Percentiles rank a stretch among this genome's conserved stretches.
Evolutionary conservation across 2,888 invertebrate genomes (phyloP).

Genomic region (Tinea pellionella): DNA sequence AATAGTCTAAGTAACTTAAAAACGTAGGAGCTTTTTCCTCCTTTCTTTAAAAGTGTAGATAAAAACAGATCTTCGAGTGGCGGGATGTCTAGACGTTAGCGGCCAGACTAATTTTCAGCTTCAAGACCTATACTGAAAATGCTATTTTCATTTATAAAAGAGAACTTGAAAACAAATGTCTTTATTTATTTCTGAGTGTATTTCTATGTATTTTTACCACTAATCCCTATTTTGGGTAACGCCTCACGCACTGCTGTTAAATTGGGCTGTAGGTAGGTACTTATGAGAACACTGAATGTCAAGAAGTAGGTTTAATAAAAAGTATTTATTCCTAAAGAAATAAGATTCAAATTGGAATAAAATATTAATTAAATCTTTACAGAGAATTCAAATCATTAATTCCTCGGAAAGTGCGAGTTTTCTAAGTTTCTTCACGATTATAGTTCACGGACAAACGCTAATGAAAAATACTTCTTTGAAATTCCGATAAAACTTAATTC

Average conservation of each 20-base stretch:
- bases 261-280: too few relatives aligned
- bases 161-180: neutral
- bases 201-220: neutral
- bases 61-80: conserved; percentile 1
- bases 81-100: neutral
- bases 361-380: neutral
- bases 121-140: neutral
- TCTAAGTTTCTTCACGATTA: neutral
- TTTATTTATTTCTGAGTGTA: neutral
- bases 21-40: neutral
- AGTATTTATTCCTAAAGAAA: too few relatives aligned
- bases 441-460: neutral
- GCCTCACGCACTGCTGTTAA: neutral
- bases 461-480: neutral
- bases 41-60: neutral
- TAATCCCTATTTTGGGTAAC: neutral
- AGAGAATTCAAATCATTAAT: neutral
- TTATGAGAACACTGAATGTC: too few relatives aligned
- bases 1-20: neutral
- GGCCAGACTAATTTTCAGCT: conserved; percentile 9
- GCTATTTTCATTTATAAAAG: neutral
- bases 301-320: too few relatives aligned
- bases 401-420: neutral
- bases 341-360: neutral
- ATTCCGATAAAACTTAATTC: neutral